Base-by-base conservation (phyloP, 1,140 invertebrate genomes). In the Mycetomoellerius zeteki region DNA sequence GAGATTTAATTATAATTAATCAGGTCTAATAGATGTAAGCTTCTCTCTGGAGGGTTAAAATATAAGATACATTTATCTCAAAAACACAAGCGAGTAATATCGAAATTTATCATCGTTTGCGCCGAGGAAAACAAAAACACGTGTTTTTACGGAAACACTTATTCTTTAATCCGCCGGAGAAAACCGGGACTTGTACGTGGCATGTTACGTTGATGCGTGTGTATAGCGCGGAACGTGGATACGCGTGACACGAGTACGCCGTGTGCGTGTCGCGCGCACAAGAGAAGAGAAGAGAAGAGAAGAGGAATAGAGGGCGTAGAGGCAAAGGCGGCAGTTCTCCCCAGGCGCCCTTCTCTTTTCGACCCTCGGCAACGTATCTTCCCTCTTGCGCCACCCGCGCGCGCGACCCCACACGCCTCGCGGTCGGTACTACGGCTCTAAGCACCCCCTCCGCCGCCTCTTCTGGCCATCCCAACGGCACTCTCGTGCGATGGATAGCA, bases 351-450 rank as follows among this genome's bases (percentile, higher is more conserved):
- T 27, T 33, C 52, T n/a, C 73, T 72, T 50, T 72, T 62, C 54
- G 27, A 52, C 3, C 50, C 14, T 14, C 21, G n/a, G 2, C 19
- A 12, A 43, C 71, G 67, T 24, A 19, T 71, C 67, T 30, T 56
- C 37, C 12, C 27, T 52, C 52, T 24, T 50, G 19, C 30, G 37
- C 21, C 72, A 80, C 56, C 33, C 65, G 65, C 67, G 67, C 80
- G 80, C n/a, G 72, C 78, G 19, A 56, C 76, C 37, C 71, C 85
- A 30, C 33, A 21, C 78, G 64, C 33, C 60, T 89, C 33, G 58
- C 52, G 60, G 43, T 76, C 21, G 84, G 65, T 81, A 71, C 47
- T 90, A 89, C 88, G 85, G 65, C 56, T 56, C 76, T 89, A 89
- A 81, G 60, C 73, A 33, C 21, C 65, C 69, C 60, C 71, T 50